A percentile compares a stretch with the other conserved stretches of the same genome.
Evolutionary conservation across 2,888 invertebrate genomes (phyloP).

Genomic region (Lithosia quadra): DNA sequence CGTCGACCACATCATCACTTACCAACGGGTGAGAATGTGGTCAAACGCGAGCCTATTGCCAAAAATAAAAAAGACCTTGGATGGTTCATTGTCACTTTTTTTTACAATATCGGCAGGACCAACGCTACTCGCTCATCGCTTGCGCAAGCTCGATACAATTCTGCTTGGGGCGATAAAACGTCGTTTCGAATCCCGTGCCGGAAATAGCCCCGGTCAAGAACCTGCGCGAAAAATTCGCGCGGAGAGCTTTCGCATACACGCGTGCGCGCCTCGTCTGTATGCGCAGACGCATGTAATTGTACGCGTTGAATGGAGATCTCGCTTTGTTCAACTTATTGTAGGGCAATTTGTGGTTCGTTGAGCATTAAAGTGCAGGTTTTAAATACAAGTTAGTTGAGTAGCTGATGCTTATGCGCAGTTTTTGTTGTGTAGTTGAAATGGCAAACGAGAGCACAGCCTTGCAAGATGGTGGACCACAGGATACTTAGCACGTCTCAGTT

Average conservation of each 20-base stretch:
- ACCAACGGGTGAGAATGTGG: too few relatives aligned
- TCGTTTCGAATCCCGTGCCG: constrained; percentile 71
- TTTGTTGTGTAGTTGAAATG: background rate
- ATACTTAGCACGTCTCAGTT: too few relatives aligned
- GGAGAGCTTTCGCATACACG: constrained; percentile 28
- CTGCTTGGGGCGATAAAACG: constrained; percentile 65
- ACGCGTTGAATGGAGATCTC: constrained; percentile 7
- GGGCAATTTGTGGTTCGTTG: constrained; percentile 14
- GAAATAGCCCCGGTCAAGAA: constrained; percentile 79
- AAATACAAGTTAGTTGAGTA: background rate
- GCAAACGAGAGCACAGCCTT: background rate
- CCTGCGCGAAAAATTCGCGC: constrained; percentile 67
- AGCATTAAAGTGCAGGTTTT: constrained; percentile 11
- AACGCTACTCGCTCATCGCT: constrained; percentile 15
- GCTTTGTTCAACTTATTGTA: constrained; percentile 19
- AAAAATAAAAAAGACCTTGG: too few relatives aligned
- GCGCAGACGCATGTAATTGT: constrained; percentile 5
- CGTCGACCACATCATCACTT: too few relatives aligned
- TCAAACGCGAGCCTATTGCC: too few relatives aligned
- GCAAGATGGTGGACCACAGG: background rate
- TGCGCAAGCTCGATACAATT: constrained; percentile 34
- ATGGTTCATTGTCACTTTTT: background rate
- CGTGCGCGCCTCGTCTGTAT: constrained; percentile 21
- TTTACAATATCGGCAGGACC: background rate
- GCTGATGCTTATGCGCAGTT: background rate